Evolutionary conservation across 2,888 invertebrate species (phyloP).

Genomic region (Hipparchia sbordonii): DNA sequence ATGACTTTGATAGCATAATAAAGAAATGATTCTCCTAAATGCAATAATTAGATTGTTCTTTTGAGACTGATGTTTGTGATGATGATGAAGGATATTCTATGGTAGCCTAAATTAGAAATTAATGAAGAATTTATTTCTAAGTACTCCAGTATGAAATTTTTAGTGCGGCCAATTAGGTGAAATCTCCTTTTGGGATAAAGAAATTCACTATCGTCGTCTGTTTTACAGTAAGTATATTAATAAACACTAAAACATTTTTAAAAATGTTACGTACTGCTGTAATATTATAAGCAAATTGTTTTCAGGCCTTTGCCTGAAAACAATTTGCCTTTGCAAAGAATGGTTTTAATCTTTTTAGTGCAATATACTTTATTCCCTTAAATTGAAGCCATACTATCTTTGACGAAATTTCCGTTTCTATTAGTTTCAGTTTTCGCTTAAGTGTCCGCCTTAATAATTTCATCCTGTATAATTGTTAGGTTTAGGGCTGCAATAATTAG

Average conservation of each 20-base stretch:
- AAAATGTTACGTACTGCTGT: no score
- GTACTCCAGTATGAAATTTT: constrained; percentile 10
- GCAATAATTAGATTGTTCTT: constrained; percentile 49
- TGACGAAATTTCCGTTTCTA: background rate
- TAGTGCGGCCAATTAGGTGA: constrained; percentile 1
- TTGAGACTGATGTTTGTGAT: constrained; percentile 80
- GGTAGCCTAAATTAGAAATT: constrained; percentile 37
- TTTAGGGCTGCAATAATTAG: constrained; percentile 19
- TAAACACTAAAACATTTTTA: no score
- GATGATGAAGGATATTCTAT: constrained; percentile 46
- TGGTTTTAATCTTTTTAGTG: no score
- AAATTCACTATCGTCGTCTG: no score
- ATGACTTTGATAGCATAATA: constrained; percentile 67
- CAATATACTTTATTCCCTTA: no score
- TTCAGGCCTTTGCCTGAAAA: no score
- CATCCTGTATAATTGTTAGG: constrained; percentile 11
- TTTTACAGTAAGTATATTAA: no score
- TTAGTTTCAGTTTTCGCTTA: background rate
- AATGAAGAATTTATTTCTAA: constrained; percentile 26
- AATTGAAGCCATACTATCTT: background rate
- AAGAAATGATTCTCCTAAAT: constrained; percentile 69
- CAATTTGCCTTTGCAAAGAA: no score
- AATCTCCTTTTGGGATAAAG: background rate
- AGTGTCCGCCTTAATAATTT: background rate
- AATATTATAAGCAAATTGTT: no score